Evolutionary conservation across 35 echinoderm and acorn worm genomes (phyloP), one percentile per base, ranked within the genome.

Genomic region (Amphiura filiformis): DNA sequence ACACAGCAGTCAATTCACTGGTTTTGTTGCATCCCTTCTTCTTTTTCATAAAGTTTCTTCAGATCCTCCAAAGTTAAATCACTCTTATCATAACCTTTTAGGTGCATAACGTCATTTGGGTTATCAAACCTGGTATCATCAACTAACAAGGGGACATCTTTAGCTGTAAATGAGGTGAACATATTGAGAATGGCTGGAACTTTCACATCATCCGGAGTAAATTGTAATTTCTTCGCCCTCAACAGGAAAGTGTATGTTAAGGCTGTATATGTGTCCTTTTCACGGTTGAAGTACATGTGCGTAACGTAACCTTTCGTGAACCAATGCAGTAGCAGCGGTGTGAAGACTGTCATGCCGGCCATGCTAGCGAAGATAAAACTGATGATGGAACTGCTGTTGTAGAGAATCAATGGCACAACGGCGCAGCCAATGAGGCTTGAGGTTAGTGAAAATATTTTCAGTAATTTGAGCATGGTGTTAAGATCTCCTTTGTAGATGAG

Each of bases 391-490:
- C 83, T 47, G 32, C 64, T 76, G 13, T 80, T 35, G 0, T n/a
- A 49, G 2, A 94, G 34, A 0, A 41, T 36, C 26, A 70, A 70
- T 0, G 93, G 81, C 9, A 91, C 30, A 5, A 94, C 35, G 31
- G 36, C 82, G 26, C 76, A 41, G 70, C 88, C 90, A 23, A 94
- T 77, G 2, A 94, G 57, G 28, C 88, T 90, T 1, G 88, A 91
- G 33, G 88, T 86, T 37, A 94, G 79, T 0, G 93, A 94, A 34
- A 94, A 87, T 17, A 87, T 87, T 35, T 94, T 94, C 38, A 94
- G 57, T 2, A 32, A 36, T 82, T 49, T 85, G 37, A 94, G 84
- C 22, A 91, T 44, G 31, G 39, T 39, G 2, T 77, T 91, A 20
- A 87, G 31, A 26, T 84, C 82, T 78, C 93, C 93, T 33, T 41